Conservation (phyloP, 2,113 vertebrate genomes). For the Muscicapa adusta region DNA sequence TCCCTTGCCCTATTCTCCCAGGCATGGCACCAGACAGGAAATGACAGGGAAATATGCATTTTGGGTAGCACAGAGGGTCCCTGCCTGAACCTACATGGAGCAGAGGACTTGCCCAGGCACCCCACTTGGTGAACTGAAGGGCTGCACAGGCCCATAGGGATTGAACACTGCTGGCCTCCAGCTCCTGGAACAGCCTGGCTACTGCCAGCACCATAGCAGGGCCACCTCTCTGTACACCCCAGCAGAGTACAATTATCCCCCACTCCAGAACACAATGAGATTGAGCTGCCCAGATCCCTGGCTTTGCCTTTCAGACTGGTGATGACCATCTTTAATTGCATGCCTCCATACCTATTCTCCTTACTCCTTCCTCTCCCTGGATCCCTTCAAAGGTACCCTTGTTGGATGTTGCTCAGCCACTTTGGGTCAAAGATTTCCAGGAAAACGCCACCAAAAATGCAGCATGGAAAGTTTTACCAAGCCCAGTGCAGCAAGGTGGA, state of each 20-base stretch:
- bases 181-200: background rate
- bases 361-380: background rate
- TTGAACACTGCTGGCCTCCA: background rate
- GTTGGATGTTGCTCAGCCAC: background rate
- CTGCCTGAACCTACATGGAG: background rate
- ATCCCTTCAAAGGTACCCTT: background rate
- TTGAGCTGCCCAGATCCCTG: background rate
- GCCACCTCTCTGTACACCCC: background rate
- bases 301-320: background rate
- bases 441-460: background rate
- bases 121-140: background rate
- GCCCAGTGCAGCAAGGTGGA: background rate
- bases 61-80: background rate
- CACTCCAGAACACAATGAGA: background rate
- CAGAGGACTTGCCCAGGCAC: background rate
- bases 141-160: background rate
- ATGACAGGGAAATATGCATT: fast-evolving
- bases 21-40: background rate
- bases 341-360: background rate
- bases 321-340: background rate
- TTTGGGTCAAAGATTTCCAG: background rate
- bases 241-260: background rate
- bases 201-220: background rate
- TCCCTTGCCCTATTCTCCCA: background rate
- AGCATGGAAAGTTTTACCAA: background rate